These are phyloP conservation scores for Galaxias olidus DNA, from an alignment of 2,797 vertebrate species.

Conservation along the genomic window DNA sequence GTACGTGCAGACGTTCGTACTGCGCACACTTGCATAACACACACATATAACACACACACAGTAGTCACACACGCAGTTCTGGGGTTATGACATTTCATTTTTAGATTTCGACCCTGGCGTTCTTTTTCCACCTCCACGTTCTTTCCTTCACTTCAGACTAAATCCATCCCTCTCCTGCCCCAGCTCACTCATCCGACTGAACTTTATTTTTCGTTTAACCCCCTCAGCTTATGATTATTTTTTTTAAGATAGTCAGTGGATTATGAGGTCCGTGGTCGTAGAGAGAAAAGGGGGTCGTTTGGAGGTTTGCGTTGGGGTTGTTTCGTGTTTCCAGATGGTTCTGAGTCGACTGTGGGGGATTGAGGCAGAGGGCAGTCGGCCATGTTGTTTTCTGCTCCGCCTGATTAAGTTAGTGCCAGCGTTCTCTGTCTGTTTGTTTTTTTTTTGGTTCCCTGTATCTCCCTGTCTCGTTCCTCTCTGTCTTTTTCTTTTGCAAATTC, in stretches of 20 bases:
- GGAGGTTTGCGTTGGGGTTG: too few relatives aligned
- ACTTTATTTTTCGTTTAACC: background rate
- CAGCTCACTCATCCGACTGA: background rate
- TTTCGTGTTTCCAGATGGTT: background rate
- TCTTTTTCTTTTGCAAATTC: background rate
- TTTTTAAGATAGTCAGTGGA: background rate
- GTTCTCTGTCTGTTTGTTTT: background rate
- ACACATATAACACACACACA: too few relatives aligned
- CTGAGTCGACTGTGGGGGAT: background rate
- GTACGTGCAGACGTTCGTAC: too few relatives aligned
- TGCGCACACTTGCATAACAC: too few relatives aligned
- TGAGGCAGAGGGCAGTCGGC: slow-evolving; percentile 4
- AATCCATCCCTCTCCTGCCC: background rate
- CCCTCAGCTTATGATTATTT: background rate
- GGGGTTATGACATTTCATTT: too few relatives aligned
- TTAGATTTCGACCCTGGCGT: too few relatives aligned
- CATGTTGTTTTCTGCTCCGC: slow-evolving; percentile 8
- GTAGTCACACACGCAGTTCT: too few relatives aligned
- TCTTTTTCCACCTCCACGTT: too few relatives aligned
- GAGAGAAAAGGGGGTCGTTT: too few relatives aligned
- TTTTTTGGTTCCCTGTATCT: background rate
- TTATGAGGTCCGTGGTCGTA: background rate
- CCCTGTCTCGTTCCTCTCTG: background rate
- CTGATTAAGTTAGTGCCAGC: slow-evolving; percentile 6
- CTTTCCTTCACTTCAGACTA: too few relatives aligned